phyloP scores from a whole-genome alignment of 2,113 vertebrate genomes.

The Synodontis membranacea region DNA sequence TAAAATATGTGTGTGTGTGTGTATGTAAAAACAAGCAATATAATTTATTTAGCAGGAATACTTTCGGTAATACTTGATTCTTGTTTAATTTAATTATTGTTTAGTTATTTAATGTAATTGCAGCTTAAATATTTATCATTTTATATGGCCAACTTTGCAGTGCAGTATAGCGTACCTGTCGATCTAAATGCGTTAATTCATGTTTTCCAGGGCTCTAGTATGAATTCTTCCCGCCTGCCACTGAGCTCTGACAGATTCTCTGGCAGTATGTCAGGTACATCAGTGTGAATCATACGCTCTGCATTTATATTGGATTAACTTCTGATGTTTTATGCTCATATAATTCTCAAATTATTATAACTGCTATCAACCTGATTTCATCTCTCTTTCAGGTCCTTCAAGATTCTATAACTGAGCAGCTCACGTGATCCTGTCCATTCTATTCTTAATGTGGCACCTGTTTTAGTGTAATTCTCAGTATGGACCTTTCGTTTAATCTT shows the following conservation, averaged over 20 bases:
- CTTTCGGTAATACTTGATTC: neutral
- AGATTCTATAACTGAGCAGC: conserved; percentile 67
- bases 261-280: conserved; percentile 51
- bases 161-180: neutral
- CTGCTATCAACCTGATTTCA: neutral
- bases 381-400: conserved; percentile 59
- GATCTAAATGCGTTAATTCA: neutral
- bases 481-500: neutral
- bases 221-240: conserved; percentile 52
- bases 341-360: too few relatives aligned
- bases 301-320: too few relatives aligned
- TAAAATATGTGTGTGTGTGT: too few relatives aligned
- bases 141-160: neutral
- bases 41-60: neutral
- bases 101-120: neutral
- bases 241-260: conserved; percentile 58
- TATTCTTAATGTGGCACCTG: neutral
- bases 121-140: neutral
- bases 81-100: neutral
- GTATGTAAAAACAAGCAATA: too few relatives aligned
- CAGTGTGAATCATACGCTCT: neutral
- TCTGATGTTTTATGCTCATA: too few relatives aligned
- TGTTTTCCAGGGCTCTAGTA: conserved; percentile 25
- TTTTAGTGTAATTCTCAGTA: conserved; percentile 15
- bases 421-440: neutral